phyloP scores from a whole-genome alignment of 2,888 invertebrate species.

The Lamellibrachia satsuma region DNA sequence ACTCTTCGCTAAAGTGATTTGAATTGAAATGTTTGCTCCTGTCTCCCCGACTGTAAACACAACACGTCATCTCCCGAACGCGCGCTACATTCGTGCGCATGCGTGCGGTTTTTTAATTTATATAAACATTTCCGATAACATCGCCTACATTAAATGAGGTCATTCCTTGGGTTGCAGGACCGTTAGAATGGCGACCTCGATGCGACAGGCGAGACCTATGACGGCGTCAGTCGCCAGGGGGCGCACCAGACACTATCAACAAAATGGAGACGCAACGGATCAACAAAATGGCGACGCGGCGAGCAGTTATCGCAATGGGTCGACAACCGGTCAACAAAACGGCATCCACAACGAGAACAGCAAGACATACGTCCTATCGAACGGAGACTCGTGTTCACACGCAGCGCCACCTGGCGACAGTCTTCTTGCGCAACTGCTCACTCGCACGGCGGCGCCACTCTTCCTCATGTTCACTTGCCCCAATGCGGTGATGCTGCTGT shows the following conservation, averaged over 20 bases:
- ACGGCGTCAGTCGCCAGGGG: conserved; percentile 10
- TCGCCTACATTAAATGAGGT: neutral
- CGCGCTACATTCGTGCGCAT: too few species aligned
- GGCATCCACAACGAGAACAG: neutral
- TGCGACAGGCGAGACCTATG: neutral
- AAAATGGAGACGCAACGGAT: neutral
- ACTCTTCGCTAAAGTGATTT: too few species aligned
- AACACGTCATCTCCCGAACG: too few species aligned
- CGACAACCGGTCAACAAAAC: neutral
- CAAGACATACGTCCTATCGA: neutral
- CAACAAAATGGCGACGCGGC: neutral
- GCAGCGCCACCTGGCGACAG: neutral
- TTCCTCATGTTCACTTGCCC: conserved; percentile 1
- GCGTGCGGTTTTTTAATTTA: too few species aligned
- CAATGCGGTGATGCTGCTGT: conserved; percentile 14
- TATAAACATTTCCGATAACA: neutral
- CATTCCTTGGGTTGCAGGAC: neutral
- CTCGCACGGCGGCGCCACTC: conserved; percentile 39
- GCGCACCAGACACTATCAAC: neutral
- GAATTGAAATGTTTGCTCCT: too few species aligned
- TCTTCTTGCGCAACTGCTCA: conserved; percentile 39
- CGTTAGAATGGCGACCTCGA: neutral
- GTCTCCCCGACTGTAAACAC: too few species aligned
- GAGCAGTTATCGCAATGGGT: neutral
- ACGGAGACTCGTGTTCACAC: neutral